A percentile compares a stretch with the other conserved stretches of the same genome.
Evolutionary conservation across 1,140 invertebrate genomes (phyloP).

Genomic region (Yoshiicerus persimilis): DNA sequence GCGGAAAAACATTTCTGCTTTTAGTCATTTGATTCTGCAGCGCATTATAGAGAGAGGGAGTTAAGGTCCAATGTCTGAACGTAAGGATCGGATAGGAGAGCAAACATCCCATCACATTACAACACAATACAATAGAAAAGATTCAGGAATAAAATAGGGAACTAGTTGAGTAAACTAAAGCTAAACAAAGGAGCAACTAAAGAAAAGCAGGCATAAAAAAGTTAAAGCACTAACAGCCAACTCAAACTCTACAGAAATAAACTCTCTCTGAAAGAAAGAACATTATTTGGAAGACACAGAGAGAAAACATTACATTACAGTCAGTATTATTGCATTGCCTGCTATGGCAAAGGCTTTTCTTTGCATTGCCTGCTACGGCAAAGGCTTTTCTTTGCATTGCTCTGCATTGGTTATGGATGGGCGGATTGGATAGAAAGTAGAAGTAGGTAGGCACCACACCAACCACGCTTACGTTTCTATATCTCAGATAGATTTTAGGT

Average conservation of each 20-base stretch:
- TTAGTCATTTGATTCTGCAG: not conserved
- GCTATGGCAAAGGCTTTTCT: not conserved
- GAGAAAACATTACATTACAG: slow-evolving; percentile 1
- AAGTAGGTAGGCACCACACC: not conserved
- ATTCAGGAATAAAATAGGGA: not conserved
- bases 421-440: not conserved
- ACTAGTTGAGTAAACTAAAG: slow-evolving; percentile 10
- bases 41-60: not conserved
- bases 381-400: not conserved
- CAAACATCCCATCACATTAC: not conserved
- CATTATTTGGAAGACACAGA: slow-evolving; percentile 6
- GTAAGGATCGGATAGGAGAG: not conserved
- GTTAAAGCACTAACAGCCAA: slow-evolving; percentile 11
- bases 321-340: not conserved
- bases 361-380: not conserved
- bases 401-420: not conserved
- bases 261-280: not conserved
- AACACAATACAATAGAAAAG: not conserved
- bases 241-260: slow-evolving; percentile 2
- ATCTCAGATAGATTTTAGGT: not conserved
- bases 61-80: no score
- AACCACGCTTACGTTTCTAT: not conserved
- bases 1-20: not conserved
- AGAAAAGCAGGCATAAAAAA: slow-evolving; percentile 17
- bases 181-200: slow-evolving; percentile 16